These are phyloP conservation scores for Nephrotoma flavescens DNA, from an alignment of 2,888 invertebrate species.

Conservation along the genomic window DNA sequence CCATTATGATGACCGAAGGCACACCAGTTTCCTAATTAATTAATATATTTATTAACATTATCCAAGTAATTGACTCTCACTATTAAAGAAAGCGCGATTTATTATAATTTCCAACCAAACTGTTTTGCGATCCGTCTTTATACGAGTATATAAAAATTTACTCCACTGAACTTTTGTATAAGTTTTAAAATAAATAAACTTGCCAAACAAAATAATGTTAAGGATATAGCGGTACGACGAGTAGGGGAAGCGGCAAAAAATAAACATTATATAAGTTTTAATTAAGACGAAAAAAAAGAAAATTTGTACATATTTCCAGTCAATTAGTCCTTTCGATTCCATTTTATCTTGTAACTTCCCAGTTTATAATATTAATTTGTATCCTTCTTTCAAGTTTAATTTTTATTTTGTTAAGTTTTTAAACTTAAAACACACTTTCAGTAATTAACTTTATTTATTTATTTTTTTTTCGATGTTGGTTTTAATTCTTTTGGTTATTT, in stretches of 20 bases:
- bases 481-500: not conserved
- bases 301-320: not conserved
- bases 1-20: too few species aligned
- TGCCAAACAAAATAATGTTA: not conserved
- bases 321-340: not conserved
- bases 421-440: not conserved
- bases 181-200: not conserved
- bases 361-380: not conserved
- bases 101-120: too few species aligned
- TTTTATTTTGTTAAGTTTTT: not conserved
- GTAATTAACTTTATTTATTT: not conserved
- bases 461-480: not conserved
- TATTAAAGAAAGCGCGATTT: too few species aligned
- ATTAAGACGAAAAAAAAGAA: not conserved
- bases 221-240: not conserved
- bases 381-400: not conserved
- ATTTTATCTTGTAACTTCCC: not conserved
- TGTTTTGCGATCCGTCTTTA: too few species aligned
- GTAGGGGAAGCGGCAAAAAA: not conserved
- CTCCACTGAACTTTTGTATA: not conserved
- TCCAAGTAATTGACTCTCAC: too few species aligned
- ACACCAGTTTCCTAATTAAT: too few species aligned
- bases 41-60: too few species aligned
- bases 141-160: not conserved
- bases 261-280: not conserved